A percentile compares a stretch with the other conserved stretches of the same genome.
These are phyloP conservation scores for Chaetoderma sp. DNA, from an alignment of 2,888 invertebrate genomes.

Conservation along the genomic window DNA sequence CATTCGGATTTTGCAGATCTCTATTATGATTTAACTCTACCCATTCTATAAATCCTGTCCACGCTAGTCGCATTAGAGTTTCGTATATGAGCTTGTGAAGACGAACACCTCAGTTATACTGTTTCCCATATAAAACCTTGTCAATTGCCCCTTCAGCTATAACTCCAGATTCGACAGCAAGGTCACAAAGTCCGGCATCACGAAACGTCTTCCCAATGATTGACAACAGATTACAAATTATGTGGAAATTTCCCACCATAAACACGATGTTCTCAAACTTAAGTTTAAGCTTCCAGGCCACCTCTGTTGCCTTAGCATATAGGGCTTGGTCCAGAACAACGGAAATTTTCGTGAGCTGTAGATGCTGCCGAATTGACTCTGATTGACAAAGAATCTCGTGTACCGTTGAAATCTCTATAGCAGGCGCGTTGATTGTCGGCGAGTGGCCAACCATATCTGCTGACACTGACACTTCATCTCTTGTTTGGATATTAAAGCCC, in stretches of 20 bases:
- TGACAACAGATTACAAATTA: constrained; percentile 34
- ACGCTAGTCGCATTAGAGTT: constrained; percentile 26
- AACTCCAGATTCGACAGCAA: constrained; percentile 37
- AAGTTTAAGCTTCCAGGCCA: constrained; percentile 35
- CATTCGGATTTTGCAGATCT: no score
- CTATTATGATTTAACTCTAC: constrained; percentile 2
- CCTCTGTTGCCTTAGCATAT: constrained; percentile 42
- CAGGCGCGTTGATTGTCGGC: no score
- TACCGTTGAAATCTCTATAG: no score
- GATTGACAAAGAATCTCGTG: constrained; percentile 13
- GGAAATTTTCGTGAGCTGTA: constrained; percentile 22
- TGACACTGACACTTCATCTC: no score
- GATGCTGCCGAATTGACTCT: constrained; percentile 6
- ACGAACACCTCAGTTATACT: constrained; percentile 27
- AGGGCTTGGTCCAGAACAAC: constrained; percentile 37
- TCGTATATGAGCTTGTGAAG: constrained; percentile 38
- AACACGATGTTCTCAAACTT: constrained; percentile 25
- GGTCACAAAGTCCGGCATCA: constrained; percentile 40
- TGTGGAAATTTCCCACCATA: constrained; percentile 40
- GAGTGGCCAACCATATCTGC: no score
- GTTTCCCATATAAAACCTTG: constrained; percentile 29
- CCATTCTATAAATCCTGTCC: constrained; percentile 11
- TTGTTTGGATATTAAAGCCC: no score
- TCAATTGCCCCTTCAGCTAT: constrained; percentile 39
- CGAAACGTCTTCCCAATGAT: constrained; percentile 39